Evolutionary conservation across 2,888 invertebrate genomes (phyloP), one percentile per base, ranked within the genome.

Genomic region (Notodonta dromedarius): DNA sequence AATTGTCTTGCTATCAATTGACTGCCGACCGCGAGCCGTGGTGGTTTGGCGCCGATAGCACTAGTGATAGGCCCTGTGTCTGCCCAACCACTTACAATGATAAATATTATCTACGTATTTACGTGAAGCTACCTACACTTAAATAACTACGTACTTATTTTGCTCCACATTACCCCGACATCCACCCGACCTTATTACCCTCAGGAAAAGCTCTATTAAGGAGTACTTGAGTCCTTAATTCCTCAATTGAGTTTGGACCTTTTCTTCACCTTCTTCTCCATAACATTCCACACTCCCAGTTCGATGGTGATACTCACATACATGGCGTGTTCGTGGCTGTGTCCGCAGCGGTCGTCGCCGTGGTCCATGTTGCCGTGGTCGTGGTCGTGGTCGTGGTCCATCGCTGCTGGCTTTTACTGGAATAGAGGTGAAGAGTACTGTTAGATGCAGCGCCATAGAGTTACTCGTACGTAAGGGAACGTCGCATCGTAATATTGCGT

Each of bases 351-450:
- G 44, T 56, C 56, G 44, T 76, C 74, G 56, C 69, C 70, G 69
- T 82, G 79, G 63, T 65, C 62, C 63, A 70, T 70, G 63, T 67
- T 64, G 16, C 66, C 66, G 52, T 67, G 50, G 61, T 66, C 70
- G 61, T 65, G 61, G n/a, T 63, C 71, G 70, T 80, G 82, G 59
- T 75, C 69, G 76, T 81, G 82, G 55, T 77, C 69, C 75, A 77
- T 77, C 48, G 68, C 77, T 79, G 76, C 9, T 53, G 12, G 5
- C 5, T 13, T 54, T 8, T 8, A 14, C 52, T 52, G 52, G 52
- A 52, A 52, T 16, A 13, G 16, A 50, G 14, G n/a, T 2, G 13
- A 0, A n/a, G 13, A 46, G 13, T n/a, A 46, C n/a, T 5, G 4
- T 46, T 13, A n/a, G 9, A 46, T 5, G 5, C 46, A 46, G n/a